phyloP scores from a whole-genome alignment of 2,797 vertebrate genomes.

The Tragopan temminckii region DNA sequence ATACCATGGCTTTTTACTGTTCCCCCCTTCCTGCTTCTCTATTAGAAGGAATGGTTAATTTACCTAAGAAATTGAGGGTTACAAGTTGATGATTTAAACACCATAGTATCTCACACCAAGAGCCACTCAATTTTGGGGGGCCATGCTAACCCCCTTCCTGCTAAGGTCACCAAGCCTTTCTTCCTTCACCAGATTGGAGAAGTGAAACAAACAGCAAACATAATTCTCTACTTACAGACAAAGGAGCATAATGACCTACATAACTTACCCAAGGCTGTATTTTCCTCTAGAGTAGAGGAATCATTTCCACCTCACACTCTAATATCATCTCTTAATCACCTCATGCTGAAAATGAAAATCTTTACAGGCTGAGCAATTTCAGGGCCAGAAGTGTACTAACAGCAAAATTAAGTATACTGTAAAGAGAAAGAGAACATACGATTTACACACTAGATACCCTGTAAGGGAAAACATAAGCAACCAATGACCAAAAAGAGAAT shows the following conservation, averaged over 20 bases:
- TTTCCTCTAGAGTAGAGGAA: neutral
- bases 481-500: neutral
- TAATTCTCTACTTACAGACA: neutral
- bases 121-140: accelerated
- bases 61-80: neutral
- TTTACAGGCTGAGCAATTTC: neutral
- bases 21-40: neutral
- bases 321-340: neutral
- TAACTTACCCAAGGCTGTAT: neutral
- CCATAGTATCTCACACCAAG: accelerated
- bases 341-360: neutral
- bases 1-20: neutral
- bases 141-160: neutral
- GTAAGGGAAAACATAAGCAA: neutral
- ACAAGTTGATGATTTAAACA: neutral
- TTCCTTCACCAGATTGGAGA: neutral
- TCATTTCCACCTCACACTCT: neutral
- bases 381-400: neutral
- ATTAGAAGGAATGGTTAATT: neutral
- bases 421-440: neutral
- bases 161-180: neutral
- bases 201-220: neutral
- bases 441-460: neutral
- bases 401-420: neutral
- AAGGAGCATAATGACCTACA: neutral